Percentiles rank a stretch among this genome's conserved stretches.
These are phyloP conservation scores for Hylyphantes graminicola DNA, from an alignment of 1,140 invertebrate species.

Conservation along the genomic window DNA sequence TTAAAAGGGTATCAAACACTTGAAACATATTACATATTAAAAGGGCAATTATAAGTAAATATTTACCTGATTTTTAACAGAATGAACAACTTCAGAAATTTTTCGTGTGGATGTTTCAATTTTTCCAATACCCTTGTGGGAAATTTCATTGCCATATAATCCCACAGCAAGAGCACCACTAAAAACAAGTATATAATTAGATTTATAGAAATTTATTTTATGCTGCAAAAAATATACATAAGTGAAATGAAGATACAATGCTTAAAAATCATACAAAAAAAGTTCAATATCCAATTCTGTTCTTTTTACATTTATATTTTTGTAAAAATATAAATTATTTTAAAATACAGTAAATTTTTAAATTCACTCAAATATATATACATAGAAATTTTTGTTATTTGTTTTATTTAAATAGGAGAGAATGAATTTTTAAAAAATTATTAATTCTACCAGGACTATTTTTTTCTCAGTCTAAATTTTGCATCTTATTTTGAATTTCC, in stretches of 20 bases:
- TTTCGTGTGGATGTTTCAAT: slow-evolving; percentile 81
- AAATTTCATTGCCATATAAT: slow-evolving; percentile 92
- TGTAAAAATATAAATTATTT: background rate
- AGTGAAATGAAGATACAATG: too few species aligned
- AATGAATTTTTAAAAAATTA: too few species aligned
- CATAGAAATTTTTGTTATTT: too few species aligned
- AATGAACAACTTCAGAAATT: slow-evolving; percentile 73
- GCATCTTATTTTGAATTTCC: too few species aligned
- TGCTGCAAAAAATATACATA: background rate
- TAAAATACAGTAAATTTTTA: too few species aligned
- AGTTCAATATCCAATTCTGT: background rate
- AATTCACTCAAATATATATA: too few species aligned
- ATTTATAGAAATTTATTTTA: background rate
- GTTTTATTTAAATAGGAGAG: too few species aligned
- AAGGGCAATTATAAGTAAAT: background rate
- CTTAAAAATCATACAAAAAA: background rate
- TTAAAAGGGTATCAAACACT: background rate
- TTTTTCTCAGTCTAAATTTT: too few species aligned
- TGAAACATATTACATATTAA: background rate
- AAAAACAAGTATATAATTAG: slow-evolving; percentile 60
- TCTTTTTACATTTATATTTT: background rate
- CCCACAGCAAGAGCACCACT: slow-evolving; percentile 75
- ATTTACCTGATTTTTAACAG: slow-evolving; percentile 63
- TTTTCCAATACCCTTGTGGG: slow-evolving; percentile 87
- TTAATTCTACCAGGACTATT: too few species aligned